Percentiles rank a stretch among this genome's conserved stretches.
Evolutionary conservation across 2,888 invertebrate genomes (phyloP).

Genomic region (Gymnoscelis rufifasciata): DNA sequence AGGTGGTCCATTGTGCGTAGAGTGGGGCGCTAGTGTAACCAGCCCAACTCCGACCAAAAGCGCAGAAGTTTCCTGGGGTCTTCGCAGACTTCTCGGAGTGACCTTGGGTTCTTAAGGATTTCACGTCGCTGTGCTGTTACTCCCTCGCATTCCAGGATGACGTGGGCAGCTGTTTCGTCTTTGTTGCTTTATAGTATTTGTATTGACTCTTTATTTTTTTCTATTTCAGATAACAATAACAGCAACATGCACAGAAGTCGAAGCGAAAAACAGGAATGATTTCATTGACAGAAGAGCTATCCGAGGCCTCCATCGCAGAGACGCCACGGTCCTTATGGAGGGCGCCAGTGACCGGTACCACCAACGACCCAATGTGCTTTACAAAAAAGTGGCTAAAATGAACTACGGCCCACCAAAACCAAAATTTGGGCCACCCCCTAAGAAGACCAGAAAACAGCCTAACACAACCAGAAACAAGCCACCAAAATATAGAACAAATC

Average conservation of each 20-base stretch:
- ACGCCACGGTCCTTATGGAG: slow-evolving; percentile 52
- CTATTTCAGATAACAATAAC: slow-evolving; percentile 59
- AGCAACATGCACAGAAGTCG: slow-evolving; percentile 40
- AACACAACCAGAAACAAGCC: slow-evolving; percentile 45
- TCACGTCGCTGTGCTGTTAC: too few relatives aligned
- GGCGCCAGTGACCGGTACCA: slow-evolving; percentile 39
- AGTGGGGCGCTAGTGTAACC: too few relatives aligned
- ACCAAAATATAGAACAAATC: slow-evolving; percentile 39
- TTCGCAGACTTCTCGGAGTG: too few relatives aligned
- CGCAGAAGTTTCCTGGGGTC: too few relatives aligned
- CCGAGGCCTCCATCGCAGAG: slow-evolving; percentile 44
- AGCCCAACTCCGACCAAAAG: too few relatives aligned
- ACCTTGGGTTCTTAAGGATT: too few relatives aligned
- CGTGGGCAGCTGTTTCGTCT: too few relatives aligned
- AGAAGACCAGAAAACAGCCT: slow-evolving; percentile 37
- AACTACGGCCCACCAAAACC: slow-evolving; percentile 40
- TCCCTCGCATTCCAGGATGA: too few relatives aligned
- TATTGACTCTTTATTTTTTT: not conserved
- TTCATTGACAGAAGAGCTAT: slow-evolving; percentile 29
- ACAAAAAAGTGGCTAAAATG: slow-evolving; percentile 40
- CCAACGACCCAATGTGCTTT: slow-evolving; percentile 48
- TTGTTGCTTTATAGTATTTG: too few relatives aligned
- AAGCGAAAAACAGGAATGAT: slow-evolving; percentile 25
- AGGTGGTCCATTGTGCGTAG: too few relatives aligned
- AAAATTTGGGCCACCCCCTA: slow-evolving; percentile 43